Conservation (phyloP, 2,888 invertebrate species). For the Torymus aiolomorphi region DNA sequence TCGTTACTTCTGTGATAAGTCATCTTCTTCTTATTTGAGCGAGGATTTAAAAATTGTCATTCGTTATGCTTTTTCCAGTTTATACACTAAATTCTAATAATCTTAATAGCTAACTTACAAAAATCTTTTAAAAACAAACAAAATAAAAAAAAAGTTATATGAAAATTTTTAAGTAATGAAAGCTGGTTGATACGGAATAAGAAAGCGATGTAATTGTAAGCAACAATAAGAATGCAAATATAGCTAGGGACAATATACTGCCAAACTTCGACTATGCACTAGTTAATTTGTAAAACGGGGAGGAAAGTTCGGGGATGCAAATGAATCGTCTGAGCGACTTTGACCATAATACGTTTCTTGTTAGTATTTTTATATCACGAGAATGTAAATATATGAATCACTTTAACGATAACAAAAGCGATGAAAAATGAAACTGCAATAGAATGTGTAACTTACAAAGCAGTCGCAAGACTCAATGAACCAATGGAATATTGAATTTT, state of each 20-base stretch:
- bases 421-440: conserved; percentile 42
- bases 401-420: conserved; percentile 47
- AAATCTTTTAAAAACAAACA: neutral
- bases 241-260: conserved; percentile 75
- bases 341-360: conserved; percentile 67
- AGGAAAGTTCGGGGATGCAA: conserved; percentile 59
- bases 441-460: conserved; percentile 25
- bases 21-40: neutral
- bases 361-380: conserved; percentile 73
- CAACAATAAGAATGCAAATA: conserved; percentile 62
- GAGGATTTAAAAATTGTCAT: no score
- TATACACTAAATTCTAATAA: no score
- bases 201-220: conserved; percentile 46
- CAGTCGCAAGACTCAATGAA: conserved; percentile 48
- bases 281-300: conserved; percentile 66
- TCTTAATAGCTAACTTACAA: neutral
- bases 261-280: conserved; percentile 73
- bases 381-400: conserved; percentile 65
- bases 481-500: conserved; percentile 60
- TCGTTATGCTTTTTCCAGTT: no score
- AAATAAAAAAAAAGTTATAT: conserved; percentile 13
- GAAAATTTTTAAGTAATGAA: conserved; percentile 40
- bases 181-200: conserved; percentile 41
- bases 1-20: conserved; percentile 35
- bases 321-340: conserved; percentile 63